Base-by-base conservation (phyloP, 2,113 vertebrate species). In the Eurypyga helias region DNA sequence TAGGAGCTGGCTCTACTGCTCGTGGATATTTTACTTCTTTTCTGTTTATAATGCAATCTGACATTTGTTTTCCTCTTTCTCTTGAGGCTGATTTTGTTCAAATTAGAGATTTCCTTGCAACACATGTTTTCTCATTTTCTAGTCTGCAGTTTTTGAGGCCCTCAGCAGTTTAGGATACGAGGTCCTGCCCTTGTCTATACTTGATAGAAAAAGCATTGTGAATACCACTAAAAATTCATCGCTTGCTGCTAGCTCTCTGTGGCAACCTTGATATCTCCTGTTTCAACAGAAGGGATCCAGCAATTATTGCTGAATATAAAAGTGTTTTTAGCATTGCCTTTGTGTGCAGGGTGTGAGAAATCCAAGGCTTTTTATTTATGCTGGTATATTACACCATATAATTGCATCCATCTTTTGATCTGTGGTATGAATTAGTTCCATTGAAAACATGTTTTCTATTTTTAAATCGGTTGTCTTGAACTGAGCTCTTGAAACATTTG, bases 381-480 rank as follows among this genome's bases (percentile, higher is more conserved):
- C 92, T 97, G 55, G 92, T 96, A 76, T 95, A 91, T 96, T 93
- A 87, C 89, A 83, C 80, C 88, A 95, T 94, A 87, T 96, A 97
- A 96, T 97, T 90, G 86, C 77, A 95, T 95, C 86, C 94, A 94
- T 97, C 96, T 96, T 97, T 97, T 97, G 97, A 94, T 97, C 94
- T 82, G 73, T 96, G 95, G 89, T 94, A 96, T 93, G 94, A 97
- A 95, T 94, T 97, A 93, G 89, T 89, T 97, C 86, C 72, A 97
- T 91, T 97, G 95, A 93, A 97, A 97, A 95, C 94, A 92, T 95
- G 69, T 93, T 97, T 97, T 97, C 96, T 96, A 95, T 97, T 97
- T 97, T 97, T 97, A 92, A 92, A 52, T 95, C 3, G 2, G 64
- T 85, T 75, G 85, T 95, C 94, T 97, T 94, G 72, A 97, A 64